A percentile compares a stretch with the other conserved stretches of the same genome.
Evolutionary conservation across 2,113 vertebrate species (phyloP).

Genomic region (Agapornis roseicollis): DNA sequence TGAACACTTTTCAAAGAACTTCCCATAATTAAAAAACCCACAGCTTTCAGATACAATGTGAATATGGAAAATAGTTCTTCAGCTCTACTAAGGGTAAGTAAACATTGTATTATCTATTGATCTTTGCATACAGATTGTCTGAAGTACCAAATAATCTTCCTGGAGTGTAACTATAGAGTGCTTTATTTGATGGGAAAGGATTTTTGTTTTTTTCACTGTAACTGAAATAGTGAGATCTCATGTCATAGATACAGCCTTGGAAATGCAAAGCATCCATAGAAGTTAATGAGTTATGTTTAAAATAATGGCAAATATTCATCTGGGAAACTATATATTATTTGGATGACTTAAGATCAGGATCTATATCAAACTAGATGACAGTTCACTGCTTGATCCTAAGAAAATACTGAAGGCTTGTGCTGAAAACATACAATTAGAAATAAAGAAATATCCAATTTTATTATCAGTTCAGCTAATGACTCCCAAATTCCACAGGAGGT

Average conservation of each 20-base stretch:
- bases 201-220: not conserved
- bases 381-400: not conserved
- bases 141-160: not conserved
- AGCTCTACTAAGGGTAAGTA: not conserved
- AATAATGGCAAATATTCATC: not conserved
- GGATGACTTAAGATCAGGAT: not conserved
- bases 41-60: not conserved
- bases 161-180: not conserved
- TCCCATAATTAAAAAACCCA: not conserved
- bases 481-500: not conserved
- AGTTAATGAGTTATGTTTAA: constrained; percentile 11
- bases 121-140: not conserved
- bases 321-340: not conserved
- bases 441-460: constrained; percentile 17
- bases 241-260: not conserved
- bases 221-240: not conserved
- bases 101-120: not conserved
- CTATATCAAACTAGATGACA: not conserved
- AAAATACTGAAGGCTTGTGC: not conserved
- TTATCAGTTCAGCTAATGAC: not conserved
- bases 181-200: not conserved
- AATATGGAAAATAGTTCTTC: not conserved
- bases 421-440: not conserved
- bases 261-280: not conserved
- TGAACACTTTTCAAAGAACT: not conserved